Percentiles rank a stretch among this genome's conserved stretches.
These are phyloP conservation scores for Blennius ocellaris DNA, from an alignment of 2,113 vertebrate genomes.

Conservation along the genomic window DNA sequence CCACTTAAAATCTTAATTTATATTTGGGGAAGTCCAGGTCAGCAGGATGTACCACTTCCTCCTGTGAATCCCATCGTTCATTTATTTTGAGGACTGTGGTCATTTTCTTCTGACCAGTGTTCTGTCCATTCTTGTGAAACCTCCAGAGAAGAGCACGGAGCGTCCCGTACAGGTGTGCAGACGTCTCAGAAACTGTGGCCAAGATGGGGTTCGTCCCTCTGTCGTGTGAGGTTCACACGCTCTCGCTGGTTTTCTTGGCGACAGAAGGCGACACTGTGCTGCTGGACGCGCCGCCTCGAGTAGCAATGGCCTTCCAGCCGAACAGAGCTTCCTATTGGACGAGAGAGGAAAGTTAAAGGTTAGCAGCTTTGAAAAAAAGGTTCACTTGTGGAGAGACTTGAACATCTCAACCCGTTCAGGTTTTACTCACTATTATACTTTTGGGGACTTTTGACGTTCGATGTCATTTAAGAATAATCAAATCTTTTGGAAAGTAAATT, in stretches of 20 bases:
- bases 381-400: no score
- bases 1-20: slow-evolving; percentile 4
- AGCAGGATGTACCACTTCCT: slow-evolving; percentile 27
- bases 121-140: not conserved
- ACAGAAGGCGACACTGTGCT: slow-evolving; percentile 43
- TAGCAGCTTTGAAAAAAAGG: no score
- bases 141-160: slow-evolving; percentile 8
- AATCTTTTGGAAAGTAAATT: no score
- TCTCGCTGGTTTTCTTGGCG: slow-evolving; percentile 57
- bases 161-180: slow-evolving; percentile 11
- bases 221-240: slow-evolving; percentile 37
- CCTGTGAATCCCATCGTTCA: not conserved
- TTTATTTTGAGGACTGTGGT: slow-evolving; percentile 35
- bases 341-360: slow-evolving; percentile 1
- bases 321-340: slow-evolving; percentile 75
- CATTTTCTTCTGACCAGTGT: not conserved
- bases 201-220: slow-evolving; percentile 19
- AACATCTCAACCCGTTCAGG: no score
- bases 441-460: no score
- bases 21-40: slow-evolving; percentile 5
- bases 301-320: slow-evolving; percentile 55
- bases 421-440: no score
- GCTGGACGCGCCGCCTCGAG: slow-evolving; percentile 53
- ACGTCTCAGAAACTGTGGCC: slow-evolving; percentile 3
- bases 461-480: no score